Evolutionary conservation across 1,140 invertebrate genomes (phyloP).

Genomic region (Trichonephila clavipes): DNA sequence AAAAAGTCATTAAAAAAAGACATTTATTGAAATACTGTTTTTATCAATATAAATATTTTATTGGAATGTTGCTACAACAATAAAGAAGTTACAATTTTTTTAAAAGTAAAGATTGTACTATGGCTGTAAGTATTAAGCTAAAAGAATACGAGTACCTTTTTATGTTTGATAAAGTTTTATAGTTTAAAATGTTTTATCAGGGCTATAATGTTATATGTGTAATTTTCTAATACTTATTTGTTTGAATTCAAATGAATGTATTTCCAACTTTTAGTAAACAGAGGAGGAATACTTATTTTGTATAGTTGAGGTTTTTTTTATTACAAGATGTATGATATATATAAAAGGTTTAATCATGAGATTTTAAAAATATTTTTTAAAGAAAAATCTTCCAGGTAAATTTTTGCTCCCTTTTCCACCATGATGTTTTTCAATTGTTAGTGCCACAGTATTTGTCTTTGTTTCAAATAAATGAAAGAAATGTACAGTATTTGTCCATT

Average conservation of each 20-base stretch:
- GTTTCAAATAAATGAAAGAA: neutral
- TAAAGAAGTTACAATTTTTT: neutral
- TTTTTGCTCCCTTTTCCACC: neutral
- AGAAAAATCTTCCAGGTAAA: neutral
- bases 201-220: neutral
- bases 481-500: neutral
- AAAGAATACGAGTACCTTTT: neutral
- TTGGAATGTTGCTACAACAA: neutral
- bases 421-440: neutral
- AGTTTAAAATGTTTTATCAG: neutral
- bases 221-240: neutral
- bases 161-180: slow-evolving; percentile 5
- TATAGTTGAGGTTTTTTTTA: neutral
- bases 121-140: neutral
- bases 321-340: neutral
- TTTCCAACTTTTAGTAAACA: neutral
- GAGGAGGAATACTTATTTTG: neutral
- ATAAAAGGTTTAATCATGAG: neutral
- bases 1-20: neutral
- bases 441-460: neutral
- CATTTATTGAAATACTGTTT: neutral
- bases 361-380: neutral
- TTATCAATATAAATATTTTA: neutral
- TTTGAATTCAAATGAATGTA: neutral
- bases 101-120: neutral